Conservation (phyloP, 1,140 invertebrate genomes). For the Neodiprion virginianus region DNA sequence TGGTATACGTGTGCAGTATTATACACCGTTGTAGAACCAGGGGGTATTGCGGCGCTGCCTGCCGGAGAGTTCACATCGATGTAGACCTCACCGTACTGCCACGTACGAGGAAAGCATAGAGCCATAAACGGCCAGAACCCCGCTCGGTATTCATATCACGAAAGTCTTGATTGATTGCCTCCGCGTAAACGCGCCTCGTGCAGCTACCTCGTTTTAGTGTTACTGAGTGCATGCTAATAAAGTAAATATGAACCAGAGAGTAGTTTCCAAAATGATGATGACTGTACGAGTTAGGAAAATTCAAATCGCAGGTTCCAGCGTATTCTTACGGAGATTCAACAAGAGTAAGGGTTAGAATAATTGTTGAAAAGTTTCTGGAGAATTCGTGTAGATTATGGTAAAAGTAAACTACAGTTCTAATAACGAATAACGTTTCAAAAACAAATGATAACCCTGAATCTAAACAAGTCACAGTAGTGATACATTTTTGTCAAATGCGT, state of each 20-base stretch:
- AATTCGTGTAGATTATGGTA: too few species aligned
- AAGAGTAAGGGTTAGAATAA: too few species aligned
- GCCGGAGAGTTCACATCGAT: not conserved
- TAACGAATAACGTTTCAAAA: too few species aligned
- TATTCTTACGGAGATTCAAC: too few species aligned
- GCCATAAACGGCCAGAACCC: not conserved
- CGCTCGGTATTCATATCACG: constrained; percentile 10
- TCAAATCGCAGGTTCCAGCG: too few species aligned
- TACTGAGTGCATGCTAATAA: not conserved
- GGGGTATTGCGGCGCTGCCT: not conserved
- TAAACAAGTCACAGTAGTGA: too few species aligned
- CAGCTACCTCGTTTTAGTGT: not conserved
- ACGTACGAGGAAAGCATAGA: constrained; percentile 5
- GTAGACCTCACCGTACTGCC: not conserved
- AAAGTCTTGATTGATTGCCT: constrained; percentile 13
- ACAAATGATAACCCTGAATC: too few species aligned
- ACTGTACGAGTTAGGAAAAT: too few species aligned
- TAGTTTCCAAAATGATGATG: not conserved
- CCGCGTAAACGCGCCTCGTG: not conserved
- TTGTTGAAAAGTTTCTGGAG: too few species aligned
- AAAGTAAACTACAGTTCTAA: too few species aligned
- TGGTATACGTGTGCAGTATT: not conserved
- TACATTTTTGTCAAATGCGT: too few species aligned
- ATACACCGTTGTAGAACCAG: not conserved
- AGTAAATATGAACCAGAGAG: not conserved